A percentile compares a stretch with the other conserved stretches of the same genome.
These are phyloP conservation scores for Odontothrips loti DNA, from an alignment of 2,888 invertebrate species.

Conservation along the genomic window DNA sequence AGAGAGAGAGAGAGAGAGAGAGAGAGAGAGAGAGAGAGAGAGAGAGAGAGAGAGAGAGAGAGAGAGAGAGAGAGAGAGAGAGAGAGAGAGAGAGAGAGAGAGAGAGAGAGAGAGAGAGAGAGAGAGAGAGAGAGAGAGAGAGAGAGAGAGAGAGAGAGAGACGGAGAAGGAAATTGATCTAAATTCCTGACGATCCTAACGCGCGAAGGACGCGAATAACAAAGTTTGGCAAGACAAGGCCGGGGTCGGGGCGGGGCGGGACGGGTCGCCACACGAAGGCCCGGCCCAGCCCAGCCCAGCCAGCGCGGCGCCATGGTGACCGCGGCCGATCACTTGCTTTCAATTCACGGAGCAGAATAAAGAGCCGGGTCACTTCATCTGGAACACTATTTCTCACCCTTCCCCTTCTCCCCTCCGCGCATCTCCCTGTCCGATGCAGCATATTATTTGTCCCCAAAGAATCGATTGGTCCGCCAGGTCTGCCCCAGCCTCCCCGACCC, in stretches of 20 bases:
- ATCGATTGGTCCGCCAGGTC: not conserved
- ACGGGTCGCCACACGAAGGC: not conserved
- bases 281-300: not conserved
- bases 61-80: not conserved
- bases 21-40: not conserved
- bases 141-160: not conserved
- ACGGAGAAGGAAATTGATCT: not conserved
- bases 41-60: no score
- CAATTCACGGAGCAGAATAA: no score
- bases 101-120: not conserved
- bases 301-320: not conserved
- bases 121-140: not conserved
- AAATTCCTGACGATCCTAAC: slow-evolving; percentile 18
- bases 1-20: not conserved
- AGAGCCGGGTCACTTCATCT: not conserved
- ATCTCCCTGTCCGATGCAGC: not conserved
- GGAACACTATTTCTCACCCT: not conserved
- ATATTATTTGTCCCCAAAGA: not conserved
- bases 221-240: slow-evolving; percentile 8
- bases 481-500: not conserved
- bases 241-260: not conserved
- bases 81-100: no score
- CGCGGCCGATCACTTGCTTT: no score
- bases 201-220: not conserved
- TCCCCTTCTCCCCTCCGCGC: not conserved